These are phyloP conservation scores for Archivesica marissinica DNA, from an alignment of 1,140 invertebrate species.

Conservation along the genomic window DNA sequence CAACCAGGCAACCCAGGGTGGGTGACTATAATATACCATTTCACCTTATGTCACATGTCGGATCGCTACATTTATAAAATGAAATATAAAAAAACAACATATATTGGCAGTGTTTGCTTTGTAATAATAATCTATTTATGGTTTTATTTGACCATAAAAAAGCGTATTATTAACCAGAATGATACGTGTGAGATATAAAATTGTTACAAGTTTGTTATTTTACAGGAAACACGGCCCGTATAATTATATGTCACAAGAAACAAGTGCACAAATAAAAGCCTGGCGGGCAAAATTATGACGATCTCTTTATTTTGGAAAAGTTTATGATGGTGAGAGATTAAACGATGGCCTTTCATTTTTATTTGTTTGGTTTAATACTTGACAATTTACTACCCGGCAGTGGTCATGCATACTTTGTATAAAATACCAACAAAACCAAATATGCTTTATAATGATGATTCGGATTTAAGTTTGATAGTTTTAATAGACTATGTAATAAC, in stretches of 20 bases:
- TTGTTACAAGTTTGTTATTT: neutral
- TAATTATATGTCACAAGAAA: neutral
- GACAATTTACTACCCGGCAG: neutral
- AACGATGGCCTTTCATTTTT: neutral
- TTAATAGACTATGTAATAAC: neutral
- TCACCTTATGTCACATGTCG: too few species aligned
- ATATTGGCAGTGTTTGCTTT: neutral
- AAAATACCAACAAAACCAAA: neutral
- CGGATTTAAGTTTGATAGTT: slow-evolving; percentile 27
- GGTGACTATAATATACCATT: too few species aligned
- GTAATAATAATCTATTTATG: neutral
- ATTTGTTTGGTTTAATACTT: slow-evolving; percentile 12
- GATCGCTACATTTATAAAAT: too few species aligned
- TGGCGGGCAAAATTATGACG: slow-evolving; percentile 25
- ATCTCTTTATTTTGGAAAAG: slow-evolving; percentile 2
- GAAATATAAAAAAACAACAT: neutral
- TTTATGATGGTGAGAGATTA: slow-evolving; percentile 17
- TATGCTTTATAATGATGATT: neutral
- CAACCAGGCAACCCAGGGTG: too few species aligned
- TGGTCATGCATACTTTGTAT: neutral
- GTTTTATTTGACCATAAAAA: neutral
- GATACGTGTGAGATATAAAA: neutral
- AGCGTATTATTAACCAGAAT: neutral
- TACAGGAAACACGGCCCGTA: slow-evolving; percentile 10
- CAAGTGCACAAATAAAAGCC: slow-evolving; percentile 29